A percentile compares a stretch with the other conserved stretches of the same genome.
Evolutionary conservation across 23 tunicate species (phyloP).

Genomic region (Diplosoma virens): DNA sequence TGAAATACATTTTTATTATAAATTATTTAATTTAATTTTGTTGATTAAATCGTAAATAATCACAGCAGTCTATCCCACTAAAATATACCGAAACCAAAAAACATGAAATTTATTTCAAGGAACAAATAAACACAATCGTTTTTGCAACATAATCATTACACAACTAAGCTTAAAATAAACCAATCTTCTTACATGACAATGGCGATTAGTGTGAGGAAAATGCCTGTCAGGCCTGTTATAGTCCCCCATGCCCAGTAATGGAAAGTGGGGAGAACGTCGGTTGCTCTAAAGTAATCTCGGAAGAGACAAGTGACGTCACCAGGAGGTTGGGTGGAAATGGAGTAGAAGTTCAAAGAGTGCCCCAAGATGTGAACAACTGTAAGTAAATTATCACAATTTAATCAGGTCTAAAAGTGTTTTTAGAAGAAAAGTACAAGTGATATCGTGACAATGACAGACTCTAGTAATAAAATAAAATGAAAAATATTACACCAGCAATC

Average conservation of each 20-base stretch:
- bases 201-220: slow-evolving; percentile 49
- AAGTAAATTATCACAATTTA: too few species aligned
- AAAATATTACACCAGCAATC: too few species aligned
- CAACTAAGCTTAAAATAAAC: background rate
- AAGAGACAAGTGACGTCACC: slow-evolving; percentile 77
- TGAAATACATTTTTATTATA: too few species aligned
- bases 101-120: too few species aligned
- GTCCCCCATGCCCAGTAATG: slow-evolving; percentile 91
- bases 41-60: too few species aligned
- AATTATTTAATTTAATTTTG: too few species aligned
- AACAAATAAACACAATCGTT: background rate
- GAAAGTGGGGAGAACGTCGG: slow-evolving; percentile 65
- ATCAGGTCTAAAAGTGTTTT: too few species aligned
- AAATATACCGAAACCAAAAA: too few species aligned
- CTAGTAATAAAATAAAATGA: too few species aligned
- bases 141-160: background rate
- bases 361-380: slow-evolving; percentile 75
- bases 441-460: too few species aligned
- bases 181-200: slow-evolving; percentile 71
- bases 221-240: slow-evolving; percentile 77
- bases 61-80: too few species aligned
- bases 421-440: too few species aligned
- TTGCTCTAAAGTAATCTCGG: slow-evolving; percentile 69
- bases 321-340: slow-evolving; percentile 87
- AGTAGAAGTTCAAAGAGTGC: slow-evolving; percentile 68